Percentiles rank a stretch among this genome's conserved stretches.
Evolutionary conservation across 1,140 invertebrate species (phyloP).

Genomic region (Drosophila grimshawi): DNA sequence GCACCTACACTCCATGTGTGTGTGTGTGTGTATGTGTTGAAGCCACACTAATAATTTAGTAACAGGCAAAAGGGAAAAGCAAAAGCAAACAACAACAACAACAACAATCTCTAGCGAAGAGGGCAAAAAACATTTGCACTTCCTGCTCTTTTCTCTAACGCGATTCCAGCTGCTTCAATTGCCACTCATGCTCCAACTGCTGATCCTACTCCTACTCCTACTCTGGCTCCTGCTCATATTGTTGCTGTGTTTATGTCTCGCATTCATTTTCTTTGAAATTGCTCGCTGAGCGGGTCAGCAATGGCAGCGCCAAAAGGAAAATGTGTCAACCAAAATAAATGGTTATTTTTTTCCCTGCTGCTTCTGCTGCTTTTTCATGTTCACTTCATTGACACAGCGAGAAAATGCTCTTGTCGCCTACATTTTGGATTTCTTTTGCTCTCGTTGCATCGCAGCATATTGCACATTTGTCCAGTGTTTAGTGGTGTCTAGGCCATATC

Average conservation of each 20-base stretch:
- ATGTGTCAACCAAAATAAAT: slow-evolving; percentile 73
- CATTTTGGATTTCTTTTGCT: slow-evolving; percentile 48
- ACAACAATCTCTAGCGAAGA: slow-evolving; percentile 35
- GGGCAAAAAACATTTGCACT: slow-evolving; percentile 79
- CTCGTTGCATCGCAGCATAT: slow-evolving; percentile 52
- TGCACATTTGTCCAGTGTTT: slow-evolving; percentile 45
- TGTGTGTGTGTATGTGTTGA: slow-evolving; percentile 41
- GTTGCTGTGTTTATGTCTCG: slow-evolving; percentile 42
- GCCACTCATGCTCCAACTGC: no score
- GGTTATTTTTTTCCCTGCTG: slow-evolving; percentile 53
- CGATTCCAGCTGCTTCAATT: slow-evolving; percentile 14
- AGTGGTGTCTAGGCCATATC: slow-evolving; percentile 3
- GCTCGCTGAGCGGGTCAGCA: slow-evolving; percentile 68
- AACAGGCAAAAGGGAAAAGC: slow-evolving; percentile 63
- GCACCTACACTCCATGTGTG: slow-evolving; percentile 9
- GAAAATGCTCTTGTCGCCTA: slow-evolving; percentile 64
- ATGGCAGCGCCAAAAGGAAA: slow-evolving; percentile 50
- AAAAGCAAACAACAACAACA: slow-evolving; percentile 16
- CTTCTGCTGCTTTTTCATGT: slow-evolving; percentile 48
- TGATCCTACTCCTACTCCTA: neutral
- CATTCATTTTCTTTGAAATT: slow-evolving; percentile 46
- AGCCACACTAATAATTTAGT: slow-evolving; percentile 78
- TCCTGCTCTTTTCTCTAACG: slow-evolving; percentile 66
- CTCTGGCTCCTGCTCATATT: neutral
- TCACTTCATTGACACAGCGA: slow-evolving; percentile 62